Evolutionary conservation across 2,888 invertebrate genomes (phyloP).

Genomic region (Tigriopus californicus): DNA sequence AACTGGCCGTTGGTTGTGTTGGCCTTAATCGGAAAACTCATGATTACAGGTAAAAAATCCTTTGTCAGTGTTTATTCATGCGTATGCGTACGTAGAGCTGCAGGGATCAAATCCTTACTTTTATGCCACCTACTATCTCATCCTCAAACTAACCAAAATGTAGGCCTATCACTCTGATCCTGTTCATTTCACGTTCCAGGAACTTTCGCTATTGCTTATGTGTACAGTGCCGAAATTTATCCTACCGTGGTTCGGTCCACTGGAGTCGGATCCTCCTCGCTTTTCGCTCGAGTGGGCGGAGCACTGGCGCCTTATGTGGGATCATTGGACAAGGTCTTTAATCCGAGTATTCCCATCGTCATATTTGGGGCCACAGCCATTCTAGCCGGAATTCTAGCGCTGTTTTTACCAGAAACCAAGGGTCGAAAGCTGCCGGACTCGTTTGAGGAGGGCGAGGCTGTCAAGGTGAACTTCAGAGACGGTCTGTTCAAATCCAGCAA

Average conservation of each 20-base stretch:
- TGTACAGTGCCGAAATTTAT: slow-evolving; percentile 1
- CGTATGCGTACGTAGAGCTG: too few relatives aligned
- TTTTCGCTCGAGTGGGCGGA: background rate
- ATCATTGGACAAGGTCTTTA: background rate
- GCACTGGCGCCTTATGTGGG: background rate
- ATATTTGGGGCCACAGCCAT: slow-evolving; percentile 3
- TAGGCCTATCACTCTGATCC: background rate
- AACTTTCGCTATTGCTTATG: background rate
- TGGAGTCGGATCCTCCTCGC: background rate
- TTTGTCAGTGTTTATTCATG: too few relatives aligned
- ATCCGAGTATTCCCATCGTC: background rate
- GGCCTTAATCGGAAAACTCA: background rate
- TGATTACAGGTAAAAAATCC: background rate
- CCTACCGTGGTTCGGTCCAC: slow-evolving; percentile 3
- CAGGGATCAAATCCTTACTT: too few relatives aligned
- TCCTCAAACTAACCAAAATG: too few relatives aligned
- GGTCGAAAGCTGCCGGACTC: background rate
- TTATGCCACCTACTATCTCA: too few relatives aligned
- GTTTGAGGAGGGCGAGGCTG: background rate
- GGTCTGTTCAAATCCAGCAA: too few relatives aligned
- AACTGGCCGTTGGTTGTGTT: background rate
- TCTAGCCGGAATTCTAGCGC: background rate
- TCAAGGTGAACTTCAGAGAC: too few relatives aligned
- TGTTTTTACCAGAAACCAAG: background rate
- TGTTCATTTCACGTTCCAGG: background rate